Conservation (phyloP, 2,888 invertebrate genomes). For the Trypoxylon attenuatum region DNA sequence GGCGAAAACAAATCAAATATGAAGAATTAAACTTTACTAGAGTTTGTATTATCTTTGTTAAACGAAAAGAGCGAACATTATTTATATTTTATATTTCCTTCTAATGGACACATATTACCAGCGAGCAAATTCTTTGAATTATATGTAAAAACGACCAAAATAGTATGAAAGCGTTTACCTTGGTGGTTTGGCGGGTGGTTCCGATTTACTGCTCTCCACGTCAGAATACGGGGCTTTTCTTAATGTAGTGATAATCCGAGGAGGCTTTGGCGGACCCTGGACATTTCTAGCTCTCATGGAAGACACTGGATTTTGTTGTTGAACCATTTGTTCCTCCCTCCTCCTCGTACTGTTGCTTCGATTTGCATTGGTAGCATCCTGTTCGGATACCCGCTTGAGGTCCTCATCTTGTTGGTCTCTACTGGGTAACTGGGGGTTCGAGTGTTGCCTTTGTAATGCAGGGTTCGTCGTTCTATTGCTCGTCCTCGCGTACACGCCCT, state of each 20-base stretch:
- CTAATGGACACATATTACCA: too few species aligned
- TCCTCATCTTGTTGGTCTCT: slow-evolving; percentile 42
- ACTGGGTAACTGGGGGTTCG: slow-evolving; percentile 64
- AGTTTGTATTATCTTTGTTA: too few species aligned
- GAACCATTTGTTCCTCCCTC: slow-evolving; percentile 41
- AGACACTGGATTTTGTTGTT: slow-evolving; percentile 62
- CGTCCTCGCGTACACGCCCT: slow-evolving; percentile 48
- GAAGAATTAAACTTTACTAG: too few species aligned
- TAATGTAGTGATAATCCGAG: slow-evolving; percentile 65
- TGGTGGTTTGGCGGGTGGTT: slow-evolving; percentile 64
- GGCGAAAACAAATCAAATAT: too few species aligned
- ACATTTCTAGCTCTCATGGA: slow-evolving; percentile 51
- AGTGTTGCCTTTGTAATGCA: slow-evolving; percentile 64
- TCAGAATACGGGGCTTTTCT: slow-evolving; percentile 59
- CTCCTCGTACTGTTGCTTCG: slow-evolving; percentile 14
- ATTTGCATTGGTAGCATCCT: slow-evolving; percentile 29
- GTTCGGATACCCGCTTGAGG: slow-evolving; percentile 42
- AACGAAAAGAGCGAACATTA: too few species aligned
- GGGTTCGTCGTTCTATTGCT: too few species aligned
- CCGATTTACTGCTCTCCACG: slow-evolving; percentile 51
- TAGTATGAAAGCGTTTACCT: too few species aligned
- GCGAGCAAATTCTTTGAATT: too few species aligned
- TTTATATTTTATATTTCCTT: too few species aligned
- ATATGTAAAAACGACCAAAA: too few species aligned
- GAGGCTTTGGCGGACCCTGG: slow-evolving; percentile 66